Evolutionary conservation across 2,888 invertebrate genomes (phyloP).

Genomic region (Homarus gammarus): DNA sequence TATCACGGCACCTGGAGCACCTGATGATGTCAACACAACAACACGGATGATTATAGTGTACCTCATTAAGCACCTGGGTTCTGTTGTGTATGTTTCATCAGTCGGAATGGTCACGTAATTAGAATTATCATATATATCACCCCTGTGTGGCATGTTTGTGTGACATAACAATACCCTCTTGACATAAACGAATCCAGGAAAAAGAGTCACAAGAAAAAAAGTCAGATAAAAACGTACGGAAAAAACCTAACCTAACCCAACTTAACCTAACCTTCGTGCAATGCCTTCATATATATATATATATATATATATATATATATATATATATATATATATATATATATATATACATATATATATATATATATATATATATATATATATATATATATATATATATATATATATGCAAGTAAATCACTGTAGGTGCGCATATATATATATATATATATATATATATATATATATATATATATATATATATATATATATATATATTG

Average conservation of each 20-base stretch:
- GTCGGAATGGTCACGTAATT: background rate
- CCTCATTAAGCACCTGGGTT: too few relatives aligned
- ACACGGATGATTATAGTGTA: too few relatives aligned
- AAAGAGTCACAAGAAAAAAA: background rate
- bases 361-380: conserved; percentile 38
- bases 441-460: conserved; percentile 40
- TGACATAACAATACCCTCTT: background rate
- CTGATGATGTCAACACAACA: too few relatives aligned
- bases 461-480: conserved; percentile 47
- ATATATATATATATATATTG: conserved; percentile 37
- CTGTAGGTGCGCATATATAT: too few relatives aligned
- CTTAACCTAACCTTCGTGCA: background rate
- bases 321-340: conserved; percentile 36
- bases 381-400: conserved; percentile 40
- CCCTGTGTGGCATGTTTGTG: too few relatives aligned
- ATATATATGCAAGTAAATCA: too few relatives aligned
- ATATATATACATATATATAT: conserved; percentile 41
- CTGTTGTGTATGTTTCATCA: too few relatives aligned
- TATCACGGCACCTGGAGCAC: too few relatives aligned
- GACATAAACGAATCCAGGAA: background rate
- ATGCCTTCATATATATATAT: conserved; percentile 15
- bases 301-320: conserved; percentile 44
- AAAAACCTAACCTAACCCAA: conserved; percentile 1
- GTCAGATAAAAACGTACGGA: background rate
- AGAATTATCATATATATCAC: conserved; percentile 5